Evolutionary conservation across 1,140 invertebrate genomes (phyloP).

Genomic region (Heliconius melpomene): DNA sequence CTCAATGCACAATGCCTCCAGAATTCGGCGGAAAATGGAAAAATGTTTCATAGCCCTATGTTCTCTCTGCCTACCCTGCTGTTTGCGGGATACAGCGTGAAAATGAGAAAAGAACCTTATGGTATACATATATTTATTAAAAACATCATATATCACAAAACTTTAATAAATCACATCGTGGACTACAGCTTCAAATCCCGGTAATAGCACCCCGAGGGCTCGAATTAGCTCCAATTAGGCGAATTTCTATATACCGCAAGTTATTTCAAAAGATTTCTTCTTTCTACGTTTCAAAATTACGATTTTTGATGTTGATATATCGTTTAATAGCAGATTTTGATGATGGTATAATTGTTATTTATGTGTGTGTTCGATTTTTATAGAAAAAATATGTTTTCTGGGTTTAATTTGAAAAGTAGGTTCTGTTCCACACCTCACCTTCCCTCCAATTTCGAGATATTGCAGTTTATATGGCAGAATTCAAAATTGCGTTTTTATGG

Average conservation of each 20-base stretch:
- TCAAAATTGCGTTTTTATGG: no score
- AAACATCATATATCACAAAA: slow-evolving; percentile 3
- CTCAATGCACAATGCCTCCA: background rate
- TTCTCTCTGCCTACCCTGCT: background rate
- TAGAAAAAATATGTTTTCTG: background rate
- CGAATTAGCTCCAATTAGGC: slow-evolving; percentile 47
- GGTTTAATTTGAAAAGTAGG: background rate
- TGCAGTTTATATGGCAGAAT: no score
- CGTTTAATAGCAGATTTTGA: slow-evolving; percentile 10
- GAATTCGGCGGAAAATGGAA: background rate
- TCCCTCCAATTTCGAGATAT: no score
- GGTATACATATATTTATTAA: no score
- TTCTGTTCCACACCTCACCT: no score
- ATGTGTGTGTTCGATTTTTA: background rate
- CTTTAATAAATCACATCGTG: slow-evolving; percentile 37
- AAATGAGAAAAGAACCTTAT: background rate
- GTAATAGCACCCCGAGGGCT: slow-evolving; percentile 38
- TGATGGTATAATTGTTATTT: slow-evolving; percentile 2
- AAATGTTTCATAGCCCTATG: background rate
- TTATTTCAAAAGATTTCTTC: slow-evolving; percentile 28
- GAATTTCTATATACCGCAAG: slow-evolving; percentile 37
- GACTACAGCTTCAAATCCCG: slow-evolving; percentile 33
- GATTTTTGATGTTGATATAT: slow-evolving; percentile 28
- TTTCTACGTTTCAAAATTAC: slow-evolving; percentile 41
- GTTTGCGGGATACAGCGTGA: background rate